Conservation (phyloP, 2,113 vertebrate species). For the Toxotes chatareus region DNA sequence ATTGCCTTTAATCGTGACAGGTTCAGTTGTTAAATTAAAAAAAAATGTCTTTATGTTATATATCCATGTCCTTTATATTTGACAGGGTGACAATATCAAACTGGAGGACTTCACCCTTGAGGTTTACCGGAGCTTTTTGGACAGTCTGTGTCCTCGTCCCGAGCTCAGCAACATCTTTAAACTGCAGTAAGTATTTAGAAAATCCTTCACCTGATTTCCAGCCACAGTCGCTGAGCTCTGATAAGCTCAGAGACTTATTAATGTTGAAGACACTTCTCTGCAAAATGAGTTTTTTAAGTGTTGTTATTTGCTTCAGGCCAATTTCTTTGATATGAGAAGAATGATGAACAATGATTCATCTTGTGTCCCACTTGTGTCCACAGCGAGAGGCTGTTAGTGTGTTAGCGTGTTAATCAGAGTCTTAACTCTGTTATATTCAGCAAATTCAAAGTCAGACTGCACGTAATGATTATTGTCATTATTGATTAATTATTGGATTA, state of each 20-base stretch:
- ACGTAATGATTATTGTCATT: not conserved
- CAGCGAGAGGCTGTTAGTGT: slow-evolving; percentile 12
- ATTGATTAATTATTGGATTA: not conserved
- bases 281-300: slow-evolving; percentile 18
- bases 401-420: not conserved
- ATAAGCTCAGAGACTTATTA: not conserved
- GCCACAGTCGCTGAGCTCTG: not conserved
- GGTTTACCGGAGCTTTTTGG: slow-evolving; percentile 92
- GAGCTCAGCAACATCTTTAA: slow-evolving; percentile 94
- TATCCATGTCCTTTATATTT: not conserved
- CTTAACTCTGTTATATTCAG: not conserved
- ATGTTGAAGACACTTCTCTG: not conserved
- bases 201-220: not conserved
- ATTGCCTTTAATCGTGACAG: not conserved
- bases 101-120: slow-evolving; percentile 95
- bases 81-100: slow-evolving; percentile 94
- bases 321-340: slow-evolving; percentile 22
- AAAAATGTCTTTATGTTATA: not conserved
- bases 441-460: not conserved
- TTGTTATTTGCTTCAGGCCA: slow-evolving; percentile 30
- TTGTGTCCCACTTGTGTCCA: slow-evolving; percentile 33
- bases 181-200: slow-evolving; percentile 88
- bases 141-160: slow-evolving; percentile 92
- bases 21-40: not conserved
- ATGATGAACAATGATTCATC: slow-evolving; percentile 37